phyloP scores from a whole-genome alignment of 2,113 vertebrate genomes.

The Sinocyclocheilus rhinocerous region DNA sequence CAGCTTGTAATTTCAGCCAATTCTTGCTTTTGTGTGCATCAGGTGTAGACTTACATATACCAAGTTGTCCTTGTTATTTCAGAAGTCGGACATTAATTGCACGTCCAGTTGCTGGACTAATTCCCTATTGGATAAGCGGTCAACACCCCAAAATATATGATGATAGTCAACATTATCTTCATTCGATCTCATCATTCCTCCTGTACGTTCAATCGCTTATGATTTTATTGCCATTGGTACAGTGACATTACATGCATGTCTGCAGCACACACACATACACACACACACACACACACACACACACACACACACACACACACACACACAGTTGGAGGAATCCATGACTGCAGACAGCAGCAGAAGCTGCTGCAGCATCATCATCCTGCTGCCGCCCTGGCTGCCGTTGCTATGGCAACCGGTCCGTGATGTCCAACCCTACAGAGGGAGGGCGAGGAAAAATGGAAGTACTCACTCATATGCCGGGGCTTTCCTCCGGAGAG shows the following conservation, averaged over 20 bases:
- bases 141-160: conserved; percentile 19
- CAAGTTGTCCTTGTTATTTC: not conserved
- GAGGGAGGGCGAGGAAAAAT: conserved; percentile 49
- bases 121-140: conserved; percentile 60
- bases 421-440: conserved; percentile 54
- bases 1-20: not conserved
- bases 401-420: conserved; percentile 58
- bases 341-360: conserved; percentile 45
- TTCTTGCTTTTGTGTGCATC: too few relatives aligned
- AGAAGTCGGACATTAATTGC: too few relatives aligned
- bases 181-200: not conserved
- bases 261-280: not conserved
- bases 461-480: conserved; percentile 59
- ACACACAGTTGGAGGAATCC: conserved; percentile 37
- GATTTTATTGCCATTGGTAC: not conserved
- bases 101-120: conserved; percentile 9
- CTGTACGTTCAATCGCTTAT: not conserved
- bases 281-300: not conserved
- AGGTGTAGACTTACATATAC: too few relatives aligned
- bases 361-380: conserved; percentile 45
- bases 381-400: conserved; percentile 49
- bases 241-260: conserved; percentile 7
- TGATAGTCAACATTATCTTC: not conserved
- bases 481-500: conserved; percentile 52
- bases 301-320: not conserved